These are phyloP conservation scores for Cantharis lateralis DNA, from an alignment of 2,888 invertebrate species.

Conservation along the genomic window DNA sequence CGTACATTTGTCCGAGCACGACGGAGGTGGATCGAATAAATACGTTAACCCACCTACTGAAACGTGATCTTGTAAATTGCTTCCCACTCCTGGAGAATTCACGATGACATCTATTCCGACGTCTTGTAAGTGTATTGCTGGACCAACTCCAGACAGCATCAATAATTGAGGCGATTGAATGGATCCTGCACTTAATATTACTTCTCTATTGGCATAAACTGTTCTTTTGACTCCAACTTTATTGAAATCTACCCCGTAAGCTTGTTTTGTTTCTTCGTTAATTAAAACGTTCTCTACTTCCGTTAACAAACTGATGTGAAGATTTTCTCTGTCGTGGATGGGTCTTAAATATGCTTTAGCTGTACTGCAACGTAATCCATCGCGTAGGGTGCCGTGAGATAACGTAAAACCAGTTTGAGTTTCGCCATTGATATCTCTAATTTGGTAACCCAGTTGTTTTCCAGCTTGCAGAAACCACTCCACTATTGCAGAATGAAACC, in stretches of 20 bases:
- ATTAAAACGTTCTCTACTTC: slow-evolving; percentile 71
- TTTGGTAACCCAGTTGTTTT: slow-evolving; percentile 70
- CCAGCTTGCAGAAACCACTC: slow-evolving; percentile 73
- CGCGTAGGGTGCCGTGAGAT: slow-evolving; percentile 75
- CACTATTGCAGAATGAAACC: slow-evolving; percentile 71
- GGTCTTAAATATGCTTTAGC: slow-evolving; percentile 82
- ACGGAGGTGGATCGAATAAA: slow-evolving; percentile 67
- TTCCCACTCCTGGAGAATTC: slow-evolving; percentile 74
- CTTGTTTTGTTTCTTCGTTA: slow-evolving; percentile 62
- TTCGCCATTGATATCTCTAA: slow-evolving; percentile 76
- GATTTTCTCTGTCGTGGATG: slow-evolving; percentile 67
- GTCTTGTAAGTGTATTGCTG: slow-evolving; percentile 64
- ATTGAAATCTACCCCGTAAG: slow-evolving; percentile 66
- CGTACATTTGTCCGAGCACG: slow-evolving; percentile 59
- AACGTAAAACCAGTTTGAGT: slow-evolving; percentile 79
- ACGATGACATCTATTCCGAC: slow-evolving; percentile 65
- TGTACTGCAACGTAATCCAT: slow-evolving; percentile 82
- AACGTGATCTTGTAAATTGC: slow-evolving; percentile 83
- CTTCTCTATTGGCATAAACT: slow-evolving; percentile 71
- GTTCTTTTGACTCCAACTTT: slow-evolving; percentile 59
- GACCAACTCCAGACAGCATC: slow-evolving; percentile 85
- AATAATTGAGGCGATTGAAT: slow-evolving; percentile 84
- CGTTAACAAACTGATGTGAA: slow-evolving; percentile 73
- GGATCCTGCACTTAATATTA: slow-evolving; percentile 85
- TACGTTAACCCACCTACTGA: slow-evolving; percentile 79